Conservation (phyloP, 2,797 vertebrate genomes). For the Manis javanica region DNA sequence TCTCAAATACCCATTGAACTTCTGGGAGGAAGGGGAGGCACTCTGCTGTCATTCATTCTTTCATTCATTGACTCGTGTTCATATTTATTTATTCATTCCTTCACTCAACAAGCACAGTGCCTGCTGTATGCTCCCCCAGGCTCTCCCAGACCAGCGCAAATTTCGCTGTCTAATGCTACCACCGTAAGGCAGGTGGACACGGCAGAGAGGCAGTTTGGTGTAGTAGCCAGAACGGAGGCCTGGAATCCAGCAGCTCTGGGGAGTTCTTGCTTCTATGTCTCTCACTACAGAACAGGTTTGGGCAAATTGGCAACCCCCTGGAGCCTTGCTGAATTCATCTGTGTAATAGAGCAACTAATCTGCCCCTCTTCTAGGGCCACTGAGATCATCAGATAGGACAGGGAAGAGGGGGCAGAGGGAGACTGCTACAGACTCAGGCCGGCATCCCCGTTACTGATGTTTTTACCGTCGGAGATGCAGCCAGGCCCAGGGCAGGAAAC, state of each 20-base stretch:
- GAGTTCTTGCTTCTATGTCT: neutral
- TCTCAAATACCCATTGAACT: neutral
- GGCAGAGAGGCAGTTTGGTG: neutral
- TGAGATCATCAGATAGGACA: neutral
- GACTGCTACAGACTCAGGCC: neutral
- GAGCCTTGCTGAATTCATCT: neutral
- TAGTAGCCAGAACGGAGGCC: neutral
- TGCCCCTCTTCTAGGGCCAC: neutral
- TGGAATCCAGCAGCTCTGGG: neutral
- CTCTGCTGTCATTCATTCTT: neutral
- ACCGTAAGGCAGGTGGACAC: no score
- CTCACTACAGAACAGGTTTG: neutral
- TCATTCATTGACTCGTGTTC: neutral
- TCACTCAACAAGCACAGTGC: neutral
- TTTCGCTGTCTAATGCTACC: neutral
- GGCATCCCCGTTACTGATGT: neutral
- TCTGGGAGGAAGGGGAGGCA: neutral
- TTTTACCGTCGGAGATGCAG: neutral
- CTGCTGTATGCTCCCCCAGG: neutral
- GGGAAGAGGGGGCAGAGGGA: neutral
- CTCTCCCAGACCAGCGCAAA: neutral
- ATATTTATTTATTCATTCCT: neutral
- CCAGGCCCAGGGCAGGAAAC: neutral
- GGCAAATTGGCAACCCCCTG: neutral
- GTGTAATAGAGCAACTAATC: neutral